Evolutionary conservation across 1,140 invertebrate species (phyloP).

Genomic region (Diorhabda carinulata): DNA sequence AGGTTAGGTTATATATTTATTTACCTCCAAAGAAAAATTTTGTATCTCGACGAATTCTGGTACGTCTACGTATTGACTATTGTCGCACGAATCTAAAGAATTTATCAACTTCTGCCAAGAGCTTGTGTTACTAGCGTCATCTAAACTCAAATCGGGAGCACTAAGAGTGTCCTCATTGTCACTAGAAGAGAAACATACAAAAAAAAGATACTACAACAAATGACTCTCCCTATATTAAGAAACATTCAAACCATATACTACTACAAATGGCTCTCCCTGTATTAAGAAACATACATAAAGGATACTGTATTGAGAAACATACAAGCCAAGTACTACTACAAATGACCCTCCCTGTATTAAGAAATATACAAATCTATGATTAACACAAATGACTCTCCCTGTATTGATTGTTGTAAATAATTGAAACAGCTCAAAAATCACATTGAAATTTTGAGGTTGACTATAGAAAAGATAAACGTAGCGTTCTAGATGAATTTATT

Average conservation of each 20-base stretch:
- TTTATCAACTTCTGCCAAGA: not conserved
- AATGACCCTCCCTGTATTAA: too few species aligned
- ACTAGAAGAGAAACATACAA: not conserved
- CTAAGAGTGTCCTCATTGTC: slow-evolving; percentile 3
- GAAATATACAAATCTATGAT: too few species aligned
- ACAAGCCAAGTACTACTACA: not conserved
- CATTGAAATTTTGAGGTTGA: too few species aligned
- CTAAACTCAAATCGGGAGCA: not conserved
- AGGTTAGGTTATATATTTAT: not conserved
- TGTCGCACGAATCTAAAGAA: slow-evolving; percentile 4
- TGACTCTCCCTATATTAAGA: not conserved
- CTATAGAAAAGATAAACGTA: too few species aligned
- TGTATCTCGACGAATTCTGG: slow-evolving; percentile 17
- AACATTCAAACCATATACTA: not conserved
- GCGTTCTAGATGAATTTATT: too few species aligned
- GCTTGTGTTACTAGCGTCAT: not conserved
- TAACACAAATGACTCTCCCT: too few species aligned
- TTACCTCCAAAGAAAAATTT: slow-evolving; percentile 5
- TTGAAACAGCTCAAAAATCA: too few species aligned
- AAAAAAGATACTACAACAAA: not conserved
- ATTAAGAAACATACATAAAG: too few species aligned
- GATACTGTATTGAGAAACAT: not conserved
- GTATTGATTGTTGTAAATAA: too few species aligned
- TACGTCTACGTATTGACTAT: slow-evolving; percentile 15
- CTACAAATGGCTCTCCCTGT: not conserved